These are phyloP conservation scores for Steromphala cineraria DNA, from an alignment of 2,888 invertebrate species.

Conservation along the genomic window DNA sequence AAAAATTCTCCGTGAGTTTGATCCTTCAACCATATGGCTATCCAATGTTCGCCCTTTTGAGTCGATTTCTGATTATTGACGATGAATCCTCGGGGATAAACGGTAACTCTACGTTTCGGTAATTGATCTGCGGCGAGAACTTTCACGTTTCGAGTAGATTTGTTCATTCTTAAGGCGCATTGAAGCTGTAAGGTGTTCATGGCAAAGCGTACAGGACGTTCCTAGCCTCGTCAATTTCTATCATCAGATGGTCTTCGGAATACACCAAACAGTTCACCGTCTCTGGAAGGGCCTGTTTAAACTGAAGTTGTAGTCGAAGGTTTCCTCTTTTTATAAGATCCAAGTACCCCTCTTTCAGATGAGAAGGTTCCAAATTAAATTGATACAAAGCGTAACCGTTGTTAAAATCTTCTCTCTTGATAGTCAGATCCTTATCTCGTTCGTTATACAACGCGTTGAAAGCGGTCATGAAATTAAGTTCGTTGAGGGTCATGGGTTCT, in stretches of 20 bases:
- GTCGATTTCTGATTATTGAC: background rate
- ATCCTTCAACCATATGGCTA: background rate
- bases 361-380: background rate
- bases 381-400: background rate
- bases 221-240: slow-evolving; percentile 15
- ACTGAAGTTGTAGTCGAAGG: slow-evolving; percentile 9
- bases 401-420: background rate
- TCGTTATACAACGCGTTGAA: background rate
- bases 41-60: background rate
- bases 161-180: background rate
- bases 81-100: background rate
- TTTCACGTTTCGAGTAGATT: background rate
- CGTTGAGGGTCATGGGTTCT: background rate
- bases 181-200: background rate
- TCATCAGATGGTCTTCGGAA: background rate
- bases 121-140: background rate
- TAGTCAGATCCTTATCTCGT: background rate
- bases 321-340: background rate
- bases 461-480: background rate
- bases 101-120: background rate
- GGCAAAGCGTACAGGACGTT: background rate
- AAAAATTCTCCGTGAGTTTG: background rate
- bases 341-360: background rate
- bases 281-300: background rate
- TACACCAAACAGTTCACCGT: slow-evolving; percentile 13